phyloP scores from a whole-genome alignment of 2,113 vertebrate genomes.

The Leptobrachium ailaonicum region DNA sequence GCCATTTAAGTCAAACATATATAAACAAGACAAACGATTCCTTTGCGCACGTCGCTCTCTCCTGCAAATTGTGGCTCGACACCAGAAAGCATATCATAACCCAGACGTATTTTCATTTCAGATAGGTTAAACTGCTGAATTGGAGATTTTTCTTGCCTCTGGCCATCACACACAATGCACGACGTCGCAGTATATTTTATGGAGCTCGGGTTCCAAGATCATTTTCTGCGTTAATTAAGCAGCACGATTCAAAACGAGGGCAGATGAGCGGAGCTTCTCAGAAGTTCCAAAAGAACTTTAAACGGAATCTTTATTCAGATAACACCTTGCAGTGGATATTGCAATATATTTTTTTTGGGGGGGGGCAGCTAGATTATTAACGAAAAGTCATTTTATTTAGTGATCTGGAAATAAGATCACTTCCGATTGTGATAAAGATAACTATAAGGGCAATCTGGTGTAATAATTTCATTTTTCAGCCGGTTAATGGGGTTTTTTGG shows the following conservation, averaged over 20 bases:
- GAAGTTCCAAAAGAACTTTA: constrained; percentile 28
- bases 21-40: not conserved
- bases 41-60: not conserved
- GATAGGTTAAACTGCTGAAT: constrained; percentile 18
- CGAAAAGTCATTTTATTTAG: too few relatives aligned
- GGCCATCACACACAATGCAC: constrained; percentile 55
- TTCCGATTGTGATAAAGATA: too few relatives aligned
- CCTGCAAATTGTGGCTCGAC: constrained; percentile 5
- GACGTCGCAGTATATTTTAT: constrained; percentile 42
- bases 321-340: constrained; percentile 31
- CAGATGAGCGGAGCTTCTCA: constrained; percentile 21
- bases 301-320: constrained; percentile 44
- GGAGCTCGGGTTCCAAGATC: constrained; percentile 36
- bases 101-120: constrained; percentile 11
- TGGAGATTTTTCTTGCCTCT: constrained; percentile 44
- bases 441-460: too few relatives aligned
- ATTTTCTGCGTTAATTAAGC: constrained; percentile 47
- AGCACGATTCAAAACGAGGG: constrained; percentile 4
- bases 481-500: too few relatives aligned
- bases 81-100: constrained; percentile 13
- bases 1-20: too few relatives aligned
- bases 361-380: too few relatives aligned
- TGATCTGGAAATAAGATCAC: too few relatives aligned
- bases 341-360: not conserved
- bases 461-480: too few relatives aligned